A percentile compares a stretch with the other conserved stretches of the same genome.
Conservation (phyloP, 2,797 vertebrate species). For the Artibeus jamaicensis region DNA sequence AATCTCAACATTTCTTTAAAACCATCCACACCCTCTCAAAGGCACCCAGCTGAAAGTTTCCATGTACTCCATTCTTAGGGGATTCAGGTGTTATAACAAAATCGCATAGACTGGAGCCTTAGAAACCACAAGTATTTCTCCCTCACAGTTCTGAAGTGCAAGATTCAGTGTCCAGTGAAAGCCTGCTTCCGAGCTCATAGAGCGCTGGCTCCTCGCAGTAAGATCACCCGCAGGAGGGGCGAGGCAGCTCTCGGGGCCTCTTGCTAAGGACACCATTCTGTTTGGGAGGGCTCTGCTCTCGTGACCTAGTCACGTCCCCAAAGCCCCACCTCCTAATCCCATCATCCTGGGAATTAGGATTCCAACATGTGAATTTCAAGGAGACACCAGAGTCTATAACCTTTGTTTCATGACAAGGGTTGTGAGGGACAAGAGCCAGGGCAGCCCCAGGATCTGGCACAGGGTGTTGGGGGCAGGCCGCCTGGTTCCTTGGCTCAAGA, state of each 20-base stretch:
- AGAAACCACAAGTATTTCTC: background rate
- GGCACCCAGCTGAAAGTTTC: background rate
- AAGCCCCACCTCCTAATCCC: background rate
- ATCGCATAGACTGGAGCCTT: background rate
- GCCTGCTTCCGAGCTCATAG: background rate
- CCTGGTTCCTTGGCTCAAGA: background rate
- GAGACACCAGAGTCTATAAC: background rate
- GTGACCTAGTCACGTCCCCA: background rate
- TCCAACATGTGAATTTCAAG: background rate
- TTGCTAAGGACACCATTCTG: background rate
- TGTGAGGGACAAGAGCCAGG: background rate
- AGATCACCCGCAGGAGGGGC: background rate
- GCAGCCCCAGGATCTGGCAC: background rate
- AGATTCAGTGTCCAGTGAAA: background rate
- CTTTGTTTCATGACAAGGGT: background rate
- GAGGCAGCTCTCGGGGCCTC: background rate
- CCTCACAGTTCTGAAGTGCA: background rate
- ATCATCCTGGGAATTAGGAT: background rate
- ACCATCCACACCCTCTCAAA: background rate
- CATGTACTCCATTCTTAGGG: background rate
- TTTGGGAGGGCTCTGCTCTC: background rate
- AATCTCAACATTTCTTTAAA: background rate
- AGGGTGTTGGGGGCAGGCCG: background rate
- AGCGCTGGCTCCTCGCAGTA: background rate
- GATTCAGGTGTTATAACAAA: background rate